Evolutionary conservation across 2,113 vertebrate species (phyloP), one percentile per base, ranked within the genome.

Genomic region (Neodontobutis hainanensis): DNA sequence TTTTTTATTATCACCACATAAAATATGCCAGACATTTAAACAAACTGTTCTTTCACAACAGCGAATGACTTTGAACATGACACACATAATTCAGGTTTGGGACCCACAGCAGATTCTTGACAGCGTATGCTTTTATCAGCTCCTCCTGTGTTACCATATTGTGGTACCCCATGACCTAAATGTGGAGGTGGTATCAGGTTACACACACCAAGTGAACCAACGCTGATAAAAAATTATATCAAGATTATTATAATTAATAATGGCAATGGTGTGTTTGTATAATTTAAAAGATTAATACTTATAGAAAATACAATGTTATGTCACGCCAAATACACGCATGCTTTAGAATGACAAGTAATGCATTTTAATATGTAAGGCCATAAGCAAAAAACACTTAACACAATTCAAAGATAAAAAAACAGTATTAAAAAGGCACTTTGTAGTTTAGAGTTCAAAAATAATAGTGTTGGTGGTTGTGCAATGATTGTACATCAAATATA

Each of bases 381-480:
- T 7, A 65, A 73, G 53, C 75, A 84, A 27, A 27, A 27, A 49
- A 73, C 8, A 50, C 68, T 77, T 64, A 60, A 19, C 61, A 66
- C 57, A 12, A 38, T 44, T 66, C 11, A 16, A 56, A 51, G 64
- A 74, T 57, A 83, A 87, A 83, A 27, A 47, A 44, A 56, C 38
- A 68, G 86, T 73, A 65, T 80, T 50, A 82, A 77, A 83, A 88
- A 92, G 91, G 91, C 92, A 92, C 90, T 90, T 88, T 52, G 55
- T 52, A 11, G 11, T 40, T 55, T 55, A 73, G 38, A 58, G 52
- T 78, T 73, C 32, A 55, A 11, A 80, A 76, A 85, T 67, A 16
- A 6, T 3, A 65, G 67, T 50, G 43, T 5, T 19, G 58, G 40
- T 38, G 65, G 66, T 44, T 65, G 9, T 61, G 49, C 50, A 43